Evolutionary conservation across 2,113 vertebrate genomes (phyloP).

Genomic region (Xenus cinereus): DNA sequence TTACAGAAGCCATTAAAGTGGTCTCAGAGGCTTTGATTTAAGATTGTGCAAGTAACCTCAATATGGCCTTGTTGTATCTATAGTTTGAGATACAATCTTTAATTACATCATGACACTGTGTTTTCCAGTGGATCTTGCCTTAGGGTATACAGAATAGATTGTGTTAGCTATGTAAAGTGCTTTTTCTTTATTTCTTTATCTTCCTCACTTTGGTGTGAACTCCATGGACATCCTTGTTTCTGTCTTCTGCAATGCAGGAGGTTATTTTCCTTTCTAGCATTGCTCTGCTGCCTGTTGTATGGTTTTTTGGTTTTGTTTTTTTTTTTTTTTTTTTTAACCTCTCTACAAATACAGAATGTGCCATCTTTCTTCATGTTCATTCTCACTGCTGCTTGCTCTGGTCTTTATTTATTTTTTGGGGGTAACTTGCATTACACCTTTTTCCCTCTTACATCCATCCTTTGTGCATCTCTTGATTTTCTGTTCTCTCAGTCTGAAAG

Average conservation of each 20-base stretch:
- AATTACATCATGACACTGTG: background rate
- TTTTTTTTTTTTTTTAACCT: background rate
- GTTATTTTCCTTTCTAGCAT: background rate
- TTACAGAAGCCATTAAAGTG: background rate
- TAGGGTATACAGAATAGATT: background rate
- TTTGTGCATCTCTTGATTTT: background rate
- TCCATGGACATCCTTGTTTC: background rate
- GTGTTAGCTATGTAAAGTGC: background rate
- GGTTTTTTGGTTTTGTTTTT: too few relatives aligned
- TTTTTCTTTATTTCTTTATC: background rate
- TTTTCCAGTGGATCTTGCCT: background rate
- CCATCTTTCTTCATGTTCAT: background rate
- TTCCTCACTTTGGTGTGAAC: background rate
- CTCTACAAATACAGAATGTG: background rate
- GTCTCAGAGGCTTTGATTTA: conserved; percentile 10
- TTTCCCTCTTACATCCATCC: background rate
- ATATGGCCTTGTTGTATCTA: background rate
- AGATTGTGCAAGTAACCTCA: background rate
- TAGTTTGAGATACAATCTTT: conserved; percentile 4
- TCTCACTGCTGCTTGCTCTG: background rate
- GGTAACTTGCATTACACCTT: background rate
- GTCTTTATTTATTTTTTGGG: background rate
- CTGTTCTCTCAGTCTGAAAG: background rate
- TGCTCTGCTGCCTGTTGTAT: background rate
- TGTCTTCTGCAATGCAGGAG: background rate